These are phyloP conservation scores for Alces alces DNA, from an alignment of 2,113 vertebrate genomes.

Conservation along the genomic window DNA sequence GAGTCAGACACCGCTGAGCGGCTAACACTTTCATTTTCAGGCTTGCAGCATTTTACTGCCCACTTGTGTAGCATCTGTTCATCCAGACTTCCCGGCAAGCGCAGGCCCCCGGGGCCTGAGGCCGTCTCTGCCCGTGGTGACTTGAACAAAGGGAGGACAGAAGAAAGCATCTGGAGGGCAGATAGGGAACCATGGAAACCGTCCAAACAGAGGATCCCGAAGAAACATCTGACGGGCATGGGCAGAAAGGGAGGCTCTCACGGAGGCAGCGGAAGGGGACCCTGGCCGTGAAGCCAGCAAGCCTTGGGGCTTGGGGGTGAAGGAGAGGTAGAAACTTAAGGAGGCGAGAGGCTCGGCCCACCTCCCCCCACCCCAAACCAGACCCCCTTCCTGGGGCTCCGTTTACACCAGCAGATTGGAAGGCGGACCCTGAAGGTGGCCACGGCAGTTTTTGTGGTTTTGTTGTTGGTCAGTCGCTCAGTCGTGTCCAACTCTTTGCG, in stretches of 20 bases:
- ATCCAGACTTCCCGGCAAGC: neutral
- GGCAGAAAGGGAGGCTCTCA: fast-evolving
- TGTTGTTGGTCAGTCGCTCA: neutral
- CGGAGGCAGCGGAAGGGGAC: fast-evolving
- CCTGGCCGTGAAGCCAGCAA: fast-evolving
- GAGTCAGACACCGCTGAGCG: neutral
- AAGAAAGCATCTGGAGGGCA: neutral
- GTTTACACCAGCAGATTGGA: neutral
- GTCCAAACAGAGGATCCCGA: neutral
- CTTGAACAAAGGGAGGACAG: neutral
- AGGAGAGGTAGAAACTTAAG: neutral
- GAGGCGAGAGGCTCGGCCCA: neutral
- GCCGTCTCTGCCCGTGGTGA: neutral
- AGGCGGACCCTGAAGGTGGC: neutral
- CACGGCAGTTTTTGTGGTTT: neutral
- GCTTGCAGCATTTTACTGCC: neutral
- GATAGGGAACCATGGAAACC: neutral
- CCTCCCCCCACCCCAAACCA: neutral
- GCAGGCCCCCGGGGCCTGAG: fast-evolving
- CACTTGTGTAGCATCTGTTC: neutral
- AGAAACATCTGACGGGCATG: neutral
- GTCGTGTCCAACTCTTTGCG: neutral
- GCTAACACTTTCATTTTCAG: neutral
- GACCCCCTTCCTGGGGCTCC: too few species aligned
- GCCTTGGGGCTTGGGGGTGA: fast-evolving